Conservation (phyloP, 92 coral and sea anemone genomes). For the Parazoanthus atlanticus region DNA sequence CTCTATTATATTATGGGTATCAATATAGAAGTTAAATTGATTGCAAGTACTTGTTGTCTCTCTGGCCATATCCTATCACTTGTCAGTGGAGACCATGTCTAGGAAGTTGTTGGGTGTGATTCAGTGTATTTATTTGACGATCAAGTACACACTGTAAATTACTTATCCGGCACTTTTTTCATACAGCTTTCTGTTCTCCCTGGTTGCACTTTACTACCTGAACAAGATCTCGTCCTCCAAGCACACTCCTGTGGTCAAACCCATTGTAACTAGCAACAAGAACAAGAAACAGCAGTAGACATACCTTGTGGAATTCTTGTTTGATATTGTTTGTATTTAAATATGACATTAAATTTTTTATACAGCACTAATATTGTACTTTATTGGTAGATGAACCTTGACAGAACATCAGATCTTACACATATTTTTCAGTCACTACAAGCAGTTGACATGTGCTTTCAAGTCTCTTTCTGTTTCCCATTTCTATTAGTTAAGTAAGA, state of each 20-base stretch:
- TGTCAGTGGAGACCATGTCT: too few relatives aligned
- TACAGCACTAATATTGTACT: background rate
- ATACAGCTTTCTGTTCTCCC: constrained; percentile 85
- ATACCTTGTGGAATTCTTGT: constrained; percentile 23
- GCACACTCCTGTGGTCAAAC: constrained; percentile 73
- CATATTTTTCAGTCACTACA: too few relatives aligned
- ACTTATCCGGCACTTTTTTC: background rate
- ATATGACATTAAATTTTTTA: constrained; percentile 27
- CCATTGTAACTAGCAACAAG: constrained; percentile 44
- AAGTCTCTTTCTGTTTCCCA: too few relatives aligned
- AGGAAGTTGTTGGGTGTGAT: too few relatives aligned
- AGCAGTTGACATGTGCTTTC: too few relatives aligned
- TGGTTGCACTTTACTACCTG: constrained; percentile 90
- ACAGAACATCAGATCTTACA: too few relatives aligned
- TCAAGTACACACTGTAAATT: background rate
- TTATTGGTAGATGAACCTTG: background rate
- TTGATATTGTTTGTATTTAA: constrained; percentile 6
- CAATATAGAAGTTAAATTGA: too few relatives aligned
- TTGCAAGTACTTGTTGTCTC: too few relatives aligned
- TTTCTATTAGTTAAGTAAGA: too few relatives aligned
- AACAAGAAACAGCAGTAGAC: constrained; percentile 62
- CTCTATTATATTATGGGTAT: too few relatives aligned
- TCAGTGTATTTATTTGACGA: too few relatives aligned
- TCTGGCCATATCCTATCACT: too few relatives aligned
- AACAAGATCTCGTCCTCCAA: constrained; percentile 74